Percentiles rank a stretch among this genome's conserved stretches.
These are phyloP conservation scores for Galagoides demidoff DNA, from an alignment of 2,797 vertebrate genomes.

Conservation along the genomic window DNA sequence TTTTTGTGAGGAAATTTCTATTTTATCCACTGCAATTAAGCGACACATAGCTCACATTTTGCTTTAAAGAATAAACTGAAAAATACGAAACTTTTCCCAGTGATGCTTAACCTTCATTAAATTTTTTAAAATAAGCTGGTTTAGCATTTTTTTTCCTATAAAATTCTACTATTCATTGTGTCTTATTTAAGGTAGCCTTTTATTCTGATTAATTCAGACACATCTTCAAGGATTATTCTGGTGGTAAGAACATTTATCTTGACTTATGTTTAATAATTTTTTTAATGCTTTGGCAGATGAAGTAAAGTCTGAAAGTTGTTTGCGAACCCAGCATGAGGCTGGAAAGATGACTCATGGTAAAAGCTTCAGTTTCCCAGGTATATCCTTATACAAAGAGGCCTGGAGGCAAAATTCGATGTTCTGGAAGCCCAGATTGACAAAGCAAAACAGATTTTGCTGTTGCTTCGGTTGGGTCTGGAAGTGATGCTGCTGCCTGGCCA, in stretches of 20 bases:
- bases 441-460: slow-evolving; percentile 18
- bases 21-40: slow-evolving; percentile 67
- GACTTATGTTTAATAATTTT: slow-evolving; percentile 77
- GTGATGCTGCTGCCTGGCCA: slow-evolving; percentile 63
- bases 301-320: slow-evolving; percentile 77
- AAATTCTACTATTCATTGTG: slow-evolving; percentile 80
- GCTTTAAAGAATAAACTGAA: slow-evolving; percentile 77
- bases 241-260: slow-evolving; percentile 79
- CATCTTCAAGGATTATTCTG: slow-evolving; percentile 81
- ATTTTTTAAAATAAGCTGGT: slow-evolving; percentile 39
- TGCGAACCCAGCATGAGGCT: slow-evolving; percentile 71
- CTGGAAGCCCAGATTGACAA: slow-evolving; percentile 78
- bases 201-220: slow-evolving; percentile 85
- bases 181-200: slow-evolving; percentile 83
- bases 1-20: slow-evolving; percentile 53
- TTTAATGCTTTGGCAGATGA: slow-evolving; percentile 81
- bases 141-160: slow-evolving; percentile 62
- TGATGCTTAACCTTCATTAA: slow-evolving; percentile 71
- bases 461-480: slow-evolving; percentile 54
- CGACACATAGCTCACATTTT: slow-evolving; percentile 71
- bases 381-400: slow-evolving; percentile 71
- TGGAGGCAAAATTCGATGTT: slow-evolving; percentile 42
- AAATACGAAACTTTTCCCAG: slow-evolving; percentile 76
- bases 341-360: slow-evolving; percentile 65
- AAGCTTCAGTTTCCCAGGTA: slow-evolving; percentile 78